A percentile compares a stretch with the other conserved stretches of the same genome.
Conservation (phyloP, 2,888 invertebrate species). For the Latheticus oryzae region DNA sequence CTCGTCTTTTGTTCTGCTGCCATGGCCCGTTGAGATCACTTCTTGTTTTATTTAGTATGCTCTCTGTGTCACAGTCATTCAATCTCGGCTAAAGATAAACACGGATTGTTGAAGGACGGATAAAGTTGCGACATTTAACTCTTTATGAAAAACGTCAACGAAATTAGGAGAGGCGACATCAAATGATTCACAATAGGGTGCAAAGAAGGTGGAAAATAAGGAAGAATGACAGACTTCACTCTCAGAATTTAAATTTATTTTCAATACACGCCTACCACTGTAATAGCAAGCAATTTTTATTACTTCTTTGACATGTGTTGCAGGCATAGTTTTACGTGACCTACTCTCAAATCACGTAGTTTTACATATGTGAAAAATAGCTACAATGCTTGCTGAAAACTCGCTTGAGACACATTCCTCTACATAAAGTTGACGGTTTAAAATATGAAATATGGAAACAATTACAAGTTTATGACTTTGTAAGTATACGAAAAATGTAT, state of each 20-base stretch:
- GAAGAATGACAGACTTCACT: not conserved
- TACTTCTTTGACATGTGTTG: slow-evolving; percentile 28
- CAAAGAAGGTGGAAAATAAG: slow-evolving; percentile 3
- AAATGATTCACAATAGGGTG: not conserved
- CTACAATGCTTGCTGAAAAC: slow-evolving; percentile 12
- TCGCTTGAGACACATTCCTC: slow-evolving; percentile 19
- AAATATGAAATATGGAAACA: too few species aligned
- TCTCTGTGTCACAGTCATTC: slow-evolving; percentile 41
- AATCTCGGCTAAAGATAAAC: slow-evolving; percentile 44
- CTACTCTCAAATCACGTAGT: slow-evolving; percentile 28
- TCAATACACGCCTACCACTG: slow-evolving; percentile 5
- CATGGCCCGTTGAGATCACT: slow-evolving; percentile 37
- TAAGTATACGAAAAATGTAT: too few species aligned
- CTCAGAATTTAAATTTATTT: slow-evolving; percentile 2
- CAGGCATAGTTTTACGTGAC: slow-evolving; percentile 22
- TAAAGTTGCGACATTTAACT: slow-evolving; percentile 34
- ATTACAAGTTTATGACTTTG: too few species aligned
- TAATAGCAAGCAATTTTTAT: slow-evolving; percentile 6
- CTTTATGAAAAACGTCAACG: slow-evolving; percentile 41
- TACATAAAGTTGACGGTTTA: too few species aligned
- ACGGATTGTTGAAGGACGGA: slow-evolving; percentile 35
- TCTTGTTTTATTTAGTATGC: slow-evolving; percentile 43
- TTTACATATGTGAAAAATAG: slow-evolving; percentile 31
- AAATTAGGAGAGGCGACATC: slow-evolving; percentile 28
- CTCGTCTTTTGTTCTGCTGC: slow-evolving; percentile 42